Base-by-base conservation (phyloP, 2,113 vertebrate species). In the Halichoeres trimaculatus region DNA sequence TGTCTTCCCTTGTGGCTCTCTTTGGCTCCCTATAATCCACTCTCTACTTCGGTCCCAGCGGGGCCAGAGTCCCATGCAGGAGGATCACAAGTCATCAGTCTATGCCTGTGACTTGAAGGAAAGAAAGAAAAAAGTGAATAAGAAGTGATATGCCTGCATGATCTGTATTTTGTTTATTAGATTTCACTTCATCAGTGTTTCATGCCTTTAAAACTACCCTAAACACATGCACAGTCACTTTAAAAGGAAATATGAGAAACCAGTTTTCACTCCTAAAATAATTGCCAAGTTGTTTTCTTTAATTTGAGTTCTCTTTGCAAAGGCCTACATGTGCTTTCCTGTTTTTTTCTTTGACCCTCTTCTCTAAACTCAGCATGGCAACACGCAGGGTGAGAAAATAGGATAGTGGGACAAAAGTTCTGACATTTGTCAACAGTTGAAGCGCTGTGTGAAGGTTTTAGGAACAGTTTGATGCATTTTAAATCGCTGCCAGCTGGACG, bases 401-500 rank as follows among this genome's bases (percentile, higher is more conserved):
- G 78, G 64, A 68, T 45, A 85, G 80, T 68, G 35, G 75, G 70
- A 78, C 78, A 85, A 73, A 82, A 76, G 54, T 40, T 41, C 59
- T 74, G 47, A 66, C 59, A 74, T 77, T 56, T 64, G 48, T 64
- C 68, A 74, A 85, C 62, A 76, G 76, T 78, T 81, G 58, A 84
- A 76, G 83, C 78, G 64, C 48, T 47, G 26, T 17, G 34, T 45
- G 74, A 74, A 63, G 55, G 54, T 86, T 87, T 86, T 78, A 74
- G 59, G 57, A 77, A 74, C 23, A 55, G 64, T 81, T 75, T 76
- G 74, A 83, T 72, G 74, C 70, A 83, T 81, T 87, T 87, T 59
- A 81, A 84, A 86, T 84, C 58, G 55, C 66, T 66, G 78, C 84
- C 86, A 92, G 87, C 88, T 91, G 91, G 88, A 81, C 81, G 71